phyloP scores from a whole-genome alignment of 2,888 invertebrate species.

The Drosophila stalkeri region DNA sequence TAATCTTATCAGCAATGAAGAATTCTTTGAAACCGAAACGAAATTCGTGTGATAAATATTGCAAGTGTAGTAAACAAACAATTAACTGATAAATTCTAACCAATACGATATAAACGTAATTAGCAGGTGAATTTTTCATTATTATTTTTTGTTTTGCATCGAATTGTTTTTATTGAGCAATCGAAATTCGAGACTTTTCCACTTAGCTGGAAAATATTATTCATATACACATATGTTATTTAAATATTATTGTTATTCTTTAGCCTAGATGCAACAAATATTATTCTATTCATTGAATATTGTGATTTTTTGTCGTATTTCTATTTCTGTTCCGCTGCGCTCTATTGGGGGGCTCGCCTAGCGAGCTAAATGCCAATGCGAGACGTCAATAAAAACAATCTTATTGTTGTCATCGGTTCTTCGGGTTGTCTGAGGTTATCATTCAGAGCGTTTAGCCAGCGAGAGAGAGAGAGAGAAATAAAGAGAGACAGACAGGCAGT shows the following conservation, averaged over 20 bases:
- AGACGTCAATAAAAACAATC: slow-evolving; percentile 41
- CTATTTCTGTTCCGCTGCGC: slow-evolving; percentile 27
- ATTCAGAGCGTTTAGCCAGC: slow-evolving; percentile 27
- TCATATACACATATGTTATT: slow-evolving; percentile 7
- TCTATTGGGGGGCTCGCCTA: slow-evolving; percentile 72
- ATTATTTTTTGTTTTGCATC: neutral
- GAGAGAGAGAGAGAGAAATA: neutral
- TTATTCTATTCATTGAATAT: slow-evolving; percentile 46
- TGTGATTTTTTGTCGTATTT: slow-evolving; percentile 10
- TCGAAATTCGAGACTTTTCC: slow-evolving; percentile 29
- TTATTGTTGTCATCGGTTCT: slow-evolving; percentile 23
- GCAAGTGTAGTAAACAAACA: slow-evolving; percentile 68
- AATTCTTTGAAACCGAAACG: slow-evolving; percentile 21
- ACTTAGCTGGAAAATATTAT: slow-evolving; percentile 19
- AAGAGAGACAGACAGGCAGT: slow-evolving; percentile 2
- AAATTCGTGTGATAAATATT: slow-evolving; percentile 19
- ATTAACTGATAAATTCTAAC: slow-evolving; percentile 67
- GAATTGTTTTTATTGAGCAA: slow-evolving; percentile 26
- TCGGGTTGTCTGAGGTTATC: slow-evolving; percentile 70
- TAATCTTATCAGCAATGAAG: slow-evolving; percentile 12
- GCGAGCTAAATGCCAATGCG: slow-evolving; percentile 36
- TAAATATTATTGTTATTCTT: slow-evolving; percentile 40
- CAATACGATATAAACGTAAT: slow-evolving; percentile 32
- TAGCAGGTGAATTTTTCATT: slow-evolving; percentile 23
- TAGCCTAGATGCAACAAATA: slow-evolving; percentile 32